Conservation (phyloP, 2,797 vertebrate species). For the Oreochromis grahami region DNA sequence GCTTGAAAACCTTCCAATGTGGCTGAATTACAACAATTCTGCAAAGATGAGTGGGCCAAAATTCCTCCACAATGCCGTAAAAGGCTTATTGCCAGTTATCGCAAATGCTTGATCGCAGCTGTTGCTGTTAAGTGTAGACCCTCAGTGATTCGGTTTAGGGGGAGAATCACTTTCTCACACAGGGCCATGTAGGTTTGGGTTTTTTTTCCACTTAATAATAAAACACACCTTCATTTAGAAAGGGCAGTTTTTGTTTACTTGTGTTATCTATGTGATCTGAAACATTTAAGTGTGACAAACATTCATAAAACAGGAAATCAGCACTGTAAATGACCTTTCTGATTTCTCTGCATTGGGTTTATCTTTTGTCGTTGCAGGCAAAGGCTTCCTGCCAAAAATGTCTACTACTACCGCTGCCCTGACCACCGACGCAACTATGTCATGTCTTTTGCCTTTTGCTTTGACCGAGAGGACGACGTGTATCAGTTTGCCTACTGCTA, state of each 20-base stretch:
- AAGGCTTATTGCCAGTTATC: accelerated
- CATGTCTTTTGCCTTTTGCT: conserved; percentile 98
- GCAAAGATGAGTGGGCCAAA: accelerated
- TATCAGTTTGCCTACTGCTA: conserved; percentile 98
- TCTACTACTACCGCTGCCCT: conserved; percentile 97
- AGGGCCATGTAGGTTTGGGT: accelerated
- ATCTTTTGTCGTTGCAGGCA: conserved; percentile 81
- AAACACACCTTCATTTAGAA: not conserved
- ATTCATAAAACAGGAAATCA: not conserved
- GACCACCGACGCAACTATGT: conserved; percentile 96
- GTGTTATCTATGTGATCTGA: not conserved
- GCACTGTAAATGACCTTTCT: not conserved
- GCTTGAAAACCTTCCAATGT: accelerated
- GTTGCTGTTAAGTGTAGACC: not conserved
- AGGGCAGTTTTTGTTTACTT: accelerated
- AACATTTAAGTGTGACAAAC: not conserved
- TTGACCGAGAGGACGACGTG: conserved; percentile 91
- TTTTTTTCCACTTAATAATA: not conserved
- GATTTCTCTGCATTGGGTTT: not conserved
- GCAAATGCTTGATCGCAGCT: not conserved
- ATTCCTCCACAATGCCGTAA: not conserved
- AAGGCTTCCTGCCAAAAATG: conserved; percentile 92
- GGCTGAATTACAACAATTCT: not conserved
- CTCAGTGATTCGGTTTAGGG: accelerated
- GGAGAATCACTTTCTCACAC: not conserved